Percentiles rank a stretch among this genome's conserved stretches.
phyloP scores from a whole-genome alignment of 2,888 invertebrate genomes.

The Quadriops clusia region DNA sequence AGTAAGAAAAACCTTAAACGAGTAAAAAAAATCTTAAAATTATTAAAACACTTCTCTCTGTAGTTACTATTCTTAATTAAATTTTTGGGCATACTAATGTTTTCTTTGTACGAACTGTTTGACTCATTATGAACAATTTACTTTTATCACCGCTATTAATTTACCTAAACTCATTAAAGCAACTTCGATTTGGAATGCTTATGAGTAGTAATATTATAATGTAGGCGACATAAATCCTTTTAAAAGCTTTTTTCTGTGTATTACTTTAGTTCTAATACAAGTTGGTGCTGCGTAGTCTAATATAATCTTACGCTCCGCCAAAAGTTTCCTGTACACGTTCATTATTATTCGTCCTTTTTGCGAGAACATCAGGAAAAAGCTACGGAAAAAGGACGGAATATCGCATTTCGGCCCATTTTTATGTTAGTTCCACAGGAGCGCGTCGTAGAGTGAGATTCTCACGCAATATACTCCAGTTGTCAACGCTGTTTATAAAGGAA shows the following conservation, averaged over 20 bases:
- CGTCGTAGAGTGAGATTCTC: slow-evolving; percentile 15
- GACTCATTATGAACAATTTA: too few species aligned
- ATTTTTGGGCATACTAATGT: too few species aligned
- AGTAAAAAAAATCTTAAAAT: too few species aligned
- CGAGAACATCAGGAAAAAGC: not conserved
- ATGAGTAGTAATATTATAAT: too few species aligned
- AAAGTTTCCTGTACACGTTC: not conserved
- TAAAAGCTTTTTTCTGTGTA: slow-evolving; percentile 2
- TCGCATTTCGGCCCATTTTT: not conserved
- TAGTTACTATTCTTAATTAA: too few species aligned
- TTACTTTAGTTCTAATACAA: slow-evolving; percentile 16
- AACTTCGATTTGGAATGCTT: too few species aligned
- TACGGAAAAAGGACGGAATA: slow-evolving; percentile 1
- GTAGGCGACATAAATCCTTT: slow-evolving; percentile 3
- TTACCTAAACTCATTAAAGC: too few species aligned
- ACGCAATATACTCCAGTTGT: slow-evolving; percentile 22
- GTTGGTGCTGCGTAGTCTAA: slow-evolving; percentile 21
- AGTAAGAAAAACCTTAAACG: too few species aligned
- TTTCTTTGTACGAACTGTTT: too few species aligned
- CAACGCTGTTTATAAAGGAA: slow-evolving; percentile 22
- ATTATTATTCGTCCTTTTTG: not conserved
- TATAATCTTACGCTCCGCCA: slow-evolving; percentile 10
- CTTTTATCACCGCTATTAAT: too few species aligned
- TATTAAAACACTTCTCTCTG: too few species aligned
- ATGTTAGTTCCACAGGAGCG: not conserved